Evolutionary conservation across 2,888 invertebrate genomes (phyloP).

Genomic region (Noctua janthe): DNA sequence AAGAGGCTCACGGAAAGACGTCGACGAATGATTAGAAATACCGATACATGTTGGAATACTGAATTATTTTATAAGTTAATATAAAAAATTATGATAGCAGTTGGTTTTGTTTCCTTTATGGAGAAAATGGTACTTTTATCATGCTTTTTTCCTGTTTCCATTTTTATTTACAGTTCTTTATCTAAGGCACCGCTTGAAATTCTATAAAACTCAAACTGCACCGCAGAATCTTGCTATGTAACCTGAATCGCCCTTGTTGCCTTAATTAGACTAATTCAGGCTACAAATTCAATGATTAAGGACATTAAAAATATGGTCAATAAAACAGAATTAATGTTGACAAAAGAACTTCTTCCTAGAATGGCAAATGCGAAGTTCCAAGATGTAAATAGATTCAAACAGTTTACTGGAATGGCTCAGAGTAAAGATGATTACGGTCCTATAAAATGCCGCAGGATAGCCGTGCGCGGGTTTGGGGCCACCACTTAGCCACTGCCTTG

Average conservation of each 20-base stretch:
- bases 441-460: not conserved
- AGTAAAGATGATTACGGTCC: conserved; percentile 4
- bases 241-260: not conserved
- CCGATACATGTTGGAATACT: too few relatives aligned
- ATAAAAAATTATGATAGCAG: not conserved
- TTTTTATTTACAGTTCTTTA: not conserved
- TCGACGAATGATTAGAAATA: not conserved
- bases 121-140: too few relatives aligned
- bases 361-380: not conserved
- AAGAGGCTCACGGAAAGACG: not conserved
- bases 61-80: not conserved
- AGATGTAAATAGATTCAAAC: not conserved
- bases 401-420: conserved; percentile 12
- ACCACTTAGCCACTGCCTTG: conserved; percentile 18
- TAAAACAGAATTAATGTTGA: not conserved
- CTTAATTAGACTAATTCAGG: too few relatives aligned
- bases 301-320: not conserved
- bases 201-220: not conserved
- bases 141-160: not conserved
- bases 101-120: not conserved
- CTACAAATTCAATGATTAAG: not conserved
- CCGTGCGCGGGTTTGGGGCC: conserved; percentile 1
- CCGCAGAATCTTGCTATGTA: too few relatives aligned
- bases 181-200: not conserved
- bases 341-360: not conserved